Base-by-base conservation (phyloP, 2,797 vertebrate species). In the Nasua narica region DNA sequence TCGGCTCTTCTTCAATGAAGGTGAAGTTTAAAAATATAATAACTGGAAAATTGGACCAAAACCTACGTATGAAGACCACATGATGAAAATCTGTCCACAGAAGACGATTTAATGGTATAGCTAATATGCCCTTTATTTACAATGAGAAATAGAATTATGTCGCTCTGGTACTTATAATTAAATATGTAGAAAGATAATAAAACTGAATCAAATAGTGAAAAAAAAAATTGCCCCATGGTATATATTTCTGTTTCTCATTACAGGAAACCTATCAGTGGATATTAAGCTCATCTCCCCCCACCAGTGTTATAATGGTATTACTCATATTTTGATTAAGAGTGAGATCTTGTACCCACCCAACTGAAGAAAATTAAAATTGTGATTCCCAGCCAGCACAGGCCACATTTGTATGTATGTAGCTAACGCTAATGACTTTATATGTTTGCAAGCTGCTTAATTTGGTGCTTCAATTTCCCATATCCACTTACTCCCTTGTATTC, bases 251-350 rank as follows among this genome's bases (percentile, higher is more conserved):
- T 87, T 62, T 74, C 67, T 84, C 40, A 35, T 23, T 77, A 43
- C 27, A 74, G 58, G 72, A 87, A 87, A 67, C 43, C n/a, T 62
- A 18, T 13, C 29, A 5, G 23, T 48, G 19, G 18, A 3, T 62
- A 23, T 72, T 90, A 65, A 82, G 14, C n/a, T 50, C 65, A 8
- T 94, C 62, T 23, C 58, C 29, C 62, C 65, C 35, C 32, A 79
- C 18, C 70, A 60, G 11, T 25, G 23, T 77, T 87, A 69, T 15
- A n/a, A n/a, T 52, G 52, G 48, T 46, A 37, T 32, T 78, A 40
- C 72, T 90, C 86, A 35, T 76, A 32, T 94, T 93, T 94, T 92
- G 74, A 87, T 93, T 96, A 91, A 96, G 72, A 95, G 60, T 96
- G 48, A 97, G 60, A 89, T 92, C 85, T 88, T 83, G 62, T 7